Base-by-base conservation (phyloP, 2,113 vertebrate species). In the Corythornis madagascariensis region DNA sequence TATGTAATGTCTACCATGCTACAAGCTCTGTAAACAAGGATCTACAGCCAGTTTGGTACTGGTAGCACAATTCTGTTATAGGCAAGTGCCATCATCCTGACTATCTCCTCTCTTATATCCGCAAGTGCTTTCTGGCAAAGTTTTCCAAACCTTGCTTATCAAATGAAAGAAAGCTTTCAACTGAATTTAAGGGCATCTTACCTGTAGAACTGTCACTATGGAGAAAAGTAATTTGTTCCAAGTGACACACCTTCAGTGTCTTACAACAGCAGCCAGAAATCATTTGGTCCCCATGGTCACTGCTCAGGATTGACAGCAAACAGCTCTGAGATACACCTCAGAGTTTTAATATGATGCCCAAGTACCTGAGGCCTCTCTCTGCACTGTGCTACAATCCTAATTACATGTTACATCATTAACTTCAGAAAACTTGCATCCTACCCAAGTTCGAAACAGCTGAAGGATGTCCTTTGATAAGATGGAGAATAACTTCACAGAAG, bases 311-410 rank as follows among this genome's bases (percentile, higher is more conserved):
- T 63, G 64, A 73, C 45, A 88, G 40, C 40, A 89, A 60, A 86
- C 1, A 1, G 13, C 24, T 83, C 81, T 70, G 57, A 64, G 13
- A 28, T 9, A 13, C 14, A 29, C 20, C 18, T 80, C 76, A 77
- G 31, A 61, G 20, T 14, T 70, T 63, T 35, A 31, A 24, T 4
- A 43, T 2, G 8, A 63, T 43, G 40, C 19, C 24, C 3, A 29
- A 50, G 18, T 8, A 75, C 38, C 75, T 15, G 24, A 65, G 50
- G 42, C 17, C 16, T 45, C 40, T 84, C 59, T 80, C 57, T 48
- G 24, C 0, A 0, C 7, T 59, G 2, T 47, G 47, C 28, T 74
- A 81, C 25, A 64, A 22, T 60, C 66, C n/a, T 40, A 77, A 43
- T 10, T 67, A 7, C 26, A 13, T 4, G 10, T 19, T 59, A 22